Percentiles rank a stretch among this genome's conserved stretches.
These are phyloP conservation scores for Nibea coibor DNA, from an alignment of 2,113 vertebrate species.

Conservation along the genomic window DNA sequence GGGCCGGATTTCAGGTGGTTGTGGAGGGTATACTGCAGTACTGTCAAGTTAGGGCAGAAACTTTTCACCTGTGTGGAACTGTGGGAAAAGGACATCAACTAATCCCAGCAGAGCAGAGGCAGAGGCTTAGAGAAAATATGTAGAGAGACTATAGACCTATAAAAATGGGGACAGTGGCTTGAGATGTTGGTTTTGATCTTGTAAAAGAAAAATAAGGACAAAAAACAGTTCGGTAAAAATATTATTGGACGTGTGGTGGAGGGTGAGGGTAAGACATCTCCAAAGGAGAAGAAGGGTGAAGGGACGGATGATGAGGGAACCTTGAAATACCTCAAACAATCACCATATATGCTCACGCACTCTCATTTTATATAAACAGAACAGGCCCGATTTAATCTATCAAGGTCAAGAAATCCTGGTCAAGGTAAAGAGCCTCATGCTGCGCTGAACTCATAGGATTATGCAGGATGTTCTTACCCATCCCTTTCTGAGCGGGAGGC, in stretches of 20 bases:
- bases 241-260: no score
- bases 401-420: conserved; percentile 57
- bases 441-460: conserved; percentile 51
- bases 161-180: no score
- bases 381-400: conserved; percentile 59
- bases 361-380: conserved; percentile 28
- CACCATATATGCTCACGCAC: conserved; percentile 1
- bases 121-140: conserved; percentile 40
- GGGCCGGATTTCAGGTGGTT: conserved; percentile 18
- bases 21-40: conserved; percentile 16
- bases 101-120: conserved; percentile 33
- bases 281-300: conserved; percentile 1
- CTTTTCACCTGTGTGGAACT: conserved; percentile 54
- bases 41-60: conserved; percentile 10
- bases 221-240: no score
- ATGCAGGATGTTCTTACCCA: conserved; percentile 49
- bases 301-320: conserved; percentile 1
- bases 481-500: conserved; percentile 7
- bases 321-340: conserved; percentile 1
- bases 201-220: no score
- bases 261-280: no score
- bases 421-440: conserved; percentile 55
- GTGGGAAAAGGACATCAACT: conserved; percentile 29
- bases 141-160: neutral
- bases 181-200: no score